Base-by-base conservation (phyloP, 2,888 invertebrate species). In the Trisateles emortualis region DNA sequence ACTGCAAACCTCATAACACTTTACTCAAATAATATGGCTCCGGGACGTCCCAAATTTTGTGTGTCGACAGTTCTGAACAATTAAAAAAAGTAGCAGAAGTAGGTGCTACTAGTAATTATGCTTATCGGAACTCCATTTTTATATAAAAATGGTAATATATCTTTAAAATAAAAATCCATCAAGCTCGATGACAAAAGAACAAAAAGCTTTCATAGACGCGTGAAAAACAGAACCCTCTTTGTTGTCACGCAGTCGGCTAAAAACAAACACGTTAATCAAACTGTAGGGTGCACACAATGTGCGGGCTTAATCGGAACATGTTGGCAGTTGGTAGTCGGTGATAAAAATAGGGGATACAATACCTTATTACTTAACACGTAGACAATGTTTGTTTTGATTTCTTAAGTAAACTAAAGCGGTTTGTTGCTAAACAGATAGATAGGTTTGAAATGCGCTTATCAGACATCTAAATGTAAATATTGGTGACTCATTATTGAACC, bases 231-330 rank as follows among this genome's bases (percentile, higher is more conserved):
- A 32, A 53, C 33, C 42, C 24, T 39, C 24, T 39, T 33, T 43
- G 38, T 47, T 47, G 30, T 43, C 52, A 11, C 8, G 47, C 24
- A 47, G 46, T 53, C 42, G 49, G 59, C 36, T 53, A 56, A 68
- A 67, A 64, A 62, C 59, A 67, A 62, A 66, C 57, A 55, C 54
- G 51, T 59, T 66, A 58, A 46, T 46, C 62, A 61, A 67, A 68
- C 52, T 42, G 57, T 65, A 63, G 73, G 65, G 67, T 55, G 63
- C 46, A 58, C 55, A 44, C 30, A 45, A 52, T 59, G 53, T 68
- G 67, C 69, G 54, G 66, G 62, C 56, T 46, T 63, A 68, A 65
- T 61, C 68, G 56, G 63, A 59, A 61, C 59, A 57, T 22, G 46
- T 41, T 55, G 11, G 54, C 59, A 53, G 58, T 62, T 58, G 59